phyloP scores from a whole-genome alignment of 2,113 vertebrate species.

The Acanthisitta chloris region DNA sequence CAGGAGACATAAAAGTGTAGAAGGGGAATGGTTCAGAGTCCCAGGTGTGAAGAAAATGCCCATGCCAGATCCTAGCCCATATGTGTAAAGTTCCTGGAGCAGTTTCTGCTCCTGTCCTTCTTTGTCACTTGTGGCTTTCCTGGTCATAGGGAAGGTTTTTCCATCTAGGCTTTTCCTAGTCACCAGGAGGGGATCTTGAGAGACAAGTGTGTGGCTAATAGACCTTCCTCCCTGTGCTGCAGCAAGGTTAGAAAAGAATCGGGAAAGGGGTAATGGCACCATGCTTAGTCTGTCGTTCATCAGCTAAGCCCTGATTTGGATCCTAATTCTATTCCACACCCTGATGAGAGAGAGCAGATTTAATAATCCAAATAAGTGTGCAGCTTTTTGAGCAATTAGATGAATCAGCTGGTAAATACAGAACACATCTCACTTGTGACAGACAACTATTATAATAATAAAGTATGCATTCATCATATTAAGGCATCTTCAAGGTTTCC shows the following conservation, averaged over 20 bases:
- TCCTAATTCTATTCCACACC: neutral
- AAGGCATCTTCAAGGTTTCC: neutral
- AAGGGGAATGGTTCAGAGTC: neutral
- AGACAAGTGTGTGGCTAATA: neutral
- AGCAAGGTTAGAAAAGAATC: neutral
- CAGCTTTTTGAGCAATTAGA: neutral
- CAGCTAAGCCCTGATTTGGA: neutral
- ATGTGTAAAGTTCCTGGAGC: neutral
- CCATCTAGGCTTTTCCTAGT: neutral
- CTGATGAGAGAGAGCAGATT: neutral
- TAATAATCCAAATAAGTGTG: neutral
- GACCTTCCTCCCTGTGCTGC: neutral
- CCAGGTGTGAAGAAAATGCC: neutral
- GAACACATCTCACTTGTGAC: neutral
- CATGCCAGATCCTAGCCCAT: neutral
- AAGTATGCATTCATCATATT: neutral
- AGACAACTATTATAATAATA: neutral
- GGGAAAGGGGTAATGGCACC: neutral
- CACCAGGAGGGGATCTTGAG: neutral
- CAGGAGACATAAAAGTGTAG: neutral
- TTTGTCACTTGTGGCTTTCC: neutral
- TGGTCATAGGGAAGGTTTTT: neutral
- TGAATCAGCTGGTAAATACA: neutral
- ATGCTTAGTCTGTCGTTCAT: neutral
- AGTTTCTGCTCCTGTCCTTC: neutral